phyloP scores from a whole-genome alignment of 2,113 vertebrate genomes.

The Chlamydotis undulata region DNA sequence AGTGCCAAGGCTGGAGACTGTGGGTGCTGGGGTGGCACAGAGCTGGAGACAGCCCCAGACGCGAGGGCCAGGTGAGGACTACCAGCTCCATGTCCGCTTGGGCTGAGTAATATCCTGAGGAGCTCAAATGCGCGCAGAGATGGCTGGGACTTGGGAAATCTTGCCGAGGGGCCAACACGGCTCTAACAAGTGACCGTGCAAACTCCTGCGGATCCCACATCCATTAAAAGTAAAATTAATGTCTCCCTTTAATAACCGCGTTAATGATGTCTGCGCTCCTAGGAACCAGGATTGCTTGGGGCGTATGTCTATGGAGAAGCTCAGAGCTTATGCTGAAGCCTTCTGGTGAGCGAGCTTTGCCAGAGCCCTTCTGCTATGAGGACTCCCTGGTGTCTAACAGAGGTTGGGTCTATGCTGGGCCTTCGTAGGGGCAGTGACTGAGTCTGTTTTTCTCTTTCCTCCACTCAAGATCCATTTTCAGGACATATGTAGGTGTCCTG shows the following conservation, averaged over 20 bases:
- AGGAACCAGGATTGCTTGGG: neutral
- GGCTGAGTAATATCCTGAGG: neutral
- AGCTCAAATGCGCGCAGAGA: neutral
- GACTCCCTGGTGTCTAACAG: neutral
- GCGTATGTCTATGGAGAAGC: neutral
- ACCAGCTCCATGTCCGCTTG: accelerated
- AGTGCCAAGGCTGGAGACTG: neutral
- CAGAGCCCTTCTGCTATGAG: neutral
- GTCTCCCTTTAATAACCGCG: neutral
- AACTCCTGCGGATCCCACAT: neutral
- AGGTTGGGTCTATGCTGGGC: neutral
- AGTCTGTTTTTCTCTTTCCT: neutral
- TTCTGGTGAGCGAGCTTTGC: neutral
- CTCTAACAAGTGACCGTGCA: accelerated
- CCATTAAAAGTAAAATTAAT: conserved; percentile 31
- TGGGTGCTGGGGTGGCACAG: neutral
- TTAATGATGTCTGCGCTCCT: neutral
- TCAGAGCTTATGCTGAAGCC: neutral
- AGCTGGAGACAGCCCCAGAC: neutral
- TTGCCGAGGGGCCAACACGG: neutral
- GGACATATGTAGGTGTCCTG: neutral
- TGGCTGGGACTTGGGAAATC: neutral
- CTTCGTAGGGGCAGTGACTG: neutral
- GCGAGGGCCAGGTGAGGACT: neutral
- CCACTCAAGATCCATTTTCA: neutral